These are phyloP conservation scores for Cottoperca gobio DNA, from an alignment of 2,797 vertebrate species.

Conservation along the genomic window DNA sequence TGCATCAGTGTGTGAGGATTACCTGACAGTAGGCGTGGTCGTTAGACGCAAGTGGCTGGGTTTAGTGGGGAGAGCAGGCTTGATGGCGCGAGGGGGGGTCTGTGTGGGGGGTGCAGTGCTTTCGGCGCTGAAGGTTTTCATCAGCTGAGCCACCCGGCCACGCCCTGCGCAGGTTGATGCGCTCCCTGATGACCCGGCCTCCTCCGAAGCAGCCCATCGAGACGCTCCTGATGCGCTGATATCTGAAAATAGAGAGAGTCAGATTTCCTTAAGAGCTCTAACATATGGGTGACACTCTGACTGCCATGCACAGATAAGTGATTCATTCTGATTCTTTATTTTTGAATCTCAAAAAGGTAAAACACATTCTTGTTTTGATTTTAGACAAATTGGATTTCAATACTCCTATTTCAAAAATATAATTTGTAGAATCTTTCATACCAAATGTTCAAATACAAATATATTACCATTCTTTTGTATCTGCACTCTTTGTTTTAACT, in stretches of 20 bases:
- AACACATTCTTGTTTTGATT: not conserved
- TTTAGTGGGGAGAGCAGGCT: constrained; percentile 82
- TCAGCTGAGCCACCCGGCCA: constrained; percentile 84
- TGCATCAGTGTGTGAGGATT: constrained; percentile 52
- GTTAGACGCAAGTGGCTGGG: constrained; percentile 78
- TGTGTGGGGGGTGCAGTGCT: constrained; percentile 31
- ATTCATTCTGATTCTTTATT: not conserved
- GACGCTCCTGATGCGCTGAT: constrained; percentile 43
- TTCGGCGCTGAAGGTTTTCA: constrained; percentile 80
- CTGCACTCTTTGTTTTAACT: not conserved
- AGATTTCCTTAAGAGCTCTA: not conserved
- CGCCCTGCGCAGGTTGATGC: constrained; percentile 60
- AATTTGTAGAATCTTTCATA: not conserved
- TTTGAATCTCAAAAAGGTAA: not conserved
- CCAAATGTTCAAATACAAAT: not conserved
- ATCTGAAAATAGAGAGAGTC: constrained; percentile 58
- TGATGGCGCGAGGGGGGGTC: constrained; percentile 57
- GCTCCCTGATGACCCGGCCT: constrained; percentile 35
- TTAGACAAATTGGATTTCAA: not conserved
- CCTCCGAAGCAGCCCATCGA: constrained; percentile 29
- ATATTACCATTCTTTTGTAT: not conserved
- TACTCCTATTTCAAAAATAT: too few relatives aligned
- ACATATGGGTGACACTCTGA: not conserved
- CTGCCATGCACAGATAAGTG: not conserved
- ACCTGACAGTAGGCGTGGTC: constrained; percentile 81